phyloP scores from a whole-genome alignment of 2,113 vertebrate genomes.

The Sula dactylatra region DNA sequence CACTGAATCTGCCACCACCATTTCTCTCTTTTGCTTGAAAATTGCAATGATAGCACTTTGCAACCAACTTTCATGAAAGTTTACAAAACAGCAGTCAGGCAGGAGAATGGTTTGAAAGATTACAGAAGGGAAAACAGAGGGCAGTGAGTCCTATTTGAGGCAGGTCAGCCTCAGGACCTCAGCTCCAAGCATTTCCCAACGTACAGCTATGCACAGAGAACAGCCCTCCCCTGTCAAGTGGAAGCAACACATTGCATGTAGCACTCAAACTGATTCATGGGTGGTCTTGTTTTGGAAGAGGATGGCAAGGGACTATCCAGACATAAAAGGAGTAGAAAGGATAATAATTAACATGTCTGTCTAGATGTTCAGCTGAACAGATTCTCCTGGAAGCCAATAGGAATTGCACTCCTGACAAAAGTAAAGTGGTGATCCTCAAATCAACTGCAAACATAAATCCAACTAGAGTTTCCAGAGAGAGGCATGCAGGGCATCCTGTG shows the following conservation, averaged over 20 bases:
- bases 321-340: neutral
- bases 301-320: neutral
- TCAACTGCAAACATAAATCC: neutral
- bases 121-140: neutral
- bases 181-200: neutral
- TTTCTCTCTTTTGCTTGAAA: neutral
- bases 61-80: neutral
- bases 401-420: neutral
- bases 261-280: neutral
- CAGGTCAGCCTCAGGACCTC: neutral
- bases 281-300: neutral
- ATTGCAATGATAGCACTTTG: neutral
- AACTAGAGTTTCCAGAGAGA: neutral
- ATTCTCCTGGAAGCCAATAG: neutral
- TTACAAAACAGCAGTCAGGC: neutral
- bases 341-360: neutral
- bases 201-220: neutral
- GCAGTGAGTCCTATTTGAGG: neutral
- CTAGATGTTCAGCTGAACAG: neutral
- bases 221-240: neutral
- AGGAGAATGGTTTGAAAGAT: neutral
- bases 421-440: neutral
- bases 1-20: neutral
- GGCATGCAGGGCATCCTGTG: neutral
- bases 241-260: neutral